Evolutionary conservation across 2,888 invertebrate species (phyloP), one percentile per base, ranked within the genome.

Genomic region (Pyrocoelia pectoralis): DNA sequence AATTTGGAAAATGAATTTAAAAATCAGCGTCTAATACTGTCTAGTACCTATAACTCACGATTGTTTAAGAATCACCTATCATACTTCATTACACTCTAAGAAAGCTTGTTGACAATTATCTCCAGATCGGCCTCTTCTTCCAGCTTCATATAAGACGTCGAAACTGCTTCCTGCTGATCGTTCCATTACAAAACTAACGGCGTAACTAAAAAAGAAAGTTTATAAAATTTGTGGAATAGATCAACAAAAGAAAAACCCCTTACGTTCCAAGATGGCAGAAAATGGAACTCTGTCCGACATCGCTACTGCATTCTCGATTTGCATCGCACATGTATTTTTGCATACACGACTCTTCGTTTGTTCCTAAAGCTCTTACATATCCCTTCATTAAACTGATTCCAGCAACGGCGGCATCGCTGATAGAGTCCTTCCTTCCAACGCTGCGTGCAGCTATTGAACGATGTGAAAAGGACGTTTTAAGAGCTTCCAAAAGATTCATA

Each of bases 221-320:
- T 24, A 24, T 3, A 24, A 24, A 5, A n/a, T 33, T 24, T 24
- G 24, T 24, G 24, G 4, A 24, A n/a, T 12, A 4, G 3, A 15
- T 43, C 6, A 43, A 9, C 9, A 6, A 3, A n/a, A n/a, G n/a
- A n/a, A n/a, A n/a, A n/a, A 2, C 17, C 8, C 88, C 94, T 91
- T 83, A 95, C 95, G 93, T 93, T 89, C 94, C 95, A 74, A 95
- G 86, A 82, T 95, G 94, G 77, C 95, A 95, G 87, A 95, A 94
- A 73, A 95, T 89, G 74, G 93, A 92, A 84, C 90, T 86, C 82
- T 91, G 85, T 82, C 90, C 90, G 69, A 90, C 89, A 78, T 94
- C 94, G 52, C 88, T 85, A 19, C 92, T 87, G 80, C 95, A 96
- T 76, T 95, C 95, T 53, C 87, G 89, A 81, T 93, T 95, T 17